Evolutionary conservation across 2,797 vertebrate genomes (phyloP).

Genomic region (Phylloscopus collybita): DNA sequence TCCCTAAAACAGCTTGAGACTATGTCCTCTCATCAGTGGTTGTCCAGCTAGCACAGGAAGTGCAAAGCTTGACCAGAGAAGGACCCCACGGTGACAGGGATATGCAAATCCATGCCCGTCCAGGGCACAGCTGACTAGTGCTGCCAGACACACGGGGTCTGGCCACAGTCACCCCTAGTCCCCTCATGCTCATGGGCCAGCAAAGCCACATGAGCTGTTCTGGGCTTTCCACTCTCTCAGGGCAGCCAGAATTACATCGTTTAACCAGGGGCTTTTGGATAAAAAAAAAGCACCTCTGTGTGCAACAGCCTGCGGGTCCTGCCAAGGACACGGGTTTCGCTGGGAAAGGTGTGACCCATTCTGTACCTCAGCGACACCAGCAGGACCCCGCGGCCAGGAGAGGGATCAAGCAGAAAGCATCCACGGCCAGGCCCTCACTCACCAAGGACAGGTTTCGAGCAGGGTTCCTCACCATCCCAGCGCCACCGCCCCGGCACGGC

Average conservation of each 20-base stretch:
- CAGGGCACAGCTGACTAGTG: too few species aligned
- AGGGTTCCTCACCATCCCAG: background rate
- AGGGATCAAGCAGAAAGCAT: background rate
- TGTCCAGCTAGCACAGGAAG: background rate
- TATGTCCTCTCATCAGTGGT: fast-evolving
- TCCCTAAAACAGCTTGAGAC: background rate
- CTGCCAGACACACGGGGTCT: background rate
- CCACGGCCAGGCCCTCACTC: background rate
- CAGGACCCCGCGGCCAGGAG: background rate
- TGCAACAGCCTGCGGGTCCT: background rate
- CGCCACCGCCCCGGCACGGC: background rate
- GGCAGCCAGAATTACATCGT: fast-evolving
- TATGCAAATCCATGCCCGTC: background rate
- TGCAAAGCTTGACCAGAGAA: too few species aligned
- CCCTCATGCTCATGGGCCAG: background rate
- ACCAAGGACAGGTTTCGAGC: background rate
- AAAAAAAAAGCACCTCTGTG: background rate
- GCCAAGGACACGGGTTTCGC: background rate
- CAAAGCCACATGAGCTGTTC: background rate
- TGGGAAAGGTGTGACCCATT: background rate
- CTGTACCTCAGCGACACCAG: background rate
- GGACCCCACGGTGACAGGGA: too few species aligned
- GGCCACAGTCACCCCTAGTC: background rate
- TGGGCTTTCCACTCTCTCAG: too few species aligned
- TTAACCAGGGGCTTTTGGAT: too few species aligned